Evolutionary conservation across 2,113 vertebrate species (phyloP).

Genomic region (Spizaetus ornatus): DNA sequence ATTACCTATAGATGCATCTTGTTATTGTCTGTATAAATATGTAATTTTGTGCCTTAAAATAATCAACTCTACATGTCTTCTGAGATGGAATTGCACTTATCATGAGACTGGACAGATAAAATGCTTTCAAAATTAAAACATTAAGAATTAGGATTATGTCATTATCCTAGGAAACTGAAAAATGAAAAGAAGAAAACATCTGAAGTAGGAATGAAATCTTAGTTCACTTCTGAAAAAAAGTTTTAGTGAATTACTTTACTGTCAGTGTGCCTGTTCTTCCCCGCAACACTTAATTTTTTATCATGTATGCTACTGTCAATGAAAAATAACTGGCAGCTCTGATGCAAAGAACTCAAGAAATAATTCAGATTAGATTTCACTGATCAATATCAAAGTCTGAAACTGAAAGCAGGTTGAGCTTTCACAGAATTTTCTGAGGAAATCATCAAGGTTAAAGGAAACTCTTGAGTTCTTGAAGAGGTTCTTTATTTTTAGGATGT

Average conservation of each 20-base stretch:
- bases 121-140: conserved; percentile 1
- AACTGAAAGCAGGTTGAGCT: neutral
- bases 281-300: conserved; percentile 17
- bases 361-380: neutral
- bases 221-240: neutral
- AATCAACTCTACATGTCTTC: neutral
- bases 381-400: neutral
- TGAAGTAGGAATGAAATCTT: neutral
- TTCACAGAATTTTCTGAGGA: neutral
- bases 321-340: neutral
- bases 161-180: neutral
- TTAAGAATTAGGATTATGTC: neutral
- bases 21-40: neutral
- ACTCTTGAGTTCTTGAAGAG: neutral
- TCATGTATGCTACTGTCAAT: neutral
- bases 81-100: neutral
- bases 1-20: neutral
- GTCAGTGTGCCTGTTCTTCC: neutral
- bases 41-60: neutral
- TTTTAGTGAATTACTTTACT: neutral
- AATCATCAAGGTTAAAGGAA: neutral
- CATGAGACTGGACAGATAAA: conserved; percentile 5
- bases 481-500: neutral
- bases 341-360: neutral
- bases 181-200: neutral